phyloP scores from a whole-genome alignment of 2,113 vertebrate genomes.

The Perca schrenkii region DNA sequence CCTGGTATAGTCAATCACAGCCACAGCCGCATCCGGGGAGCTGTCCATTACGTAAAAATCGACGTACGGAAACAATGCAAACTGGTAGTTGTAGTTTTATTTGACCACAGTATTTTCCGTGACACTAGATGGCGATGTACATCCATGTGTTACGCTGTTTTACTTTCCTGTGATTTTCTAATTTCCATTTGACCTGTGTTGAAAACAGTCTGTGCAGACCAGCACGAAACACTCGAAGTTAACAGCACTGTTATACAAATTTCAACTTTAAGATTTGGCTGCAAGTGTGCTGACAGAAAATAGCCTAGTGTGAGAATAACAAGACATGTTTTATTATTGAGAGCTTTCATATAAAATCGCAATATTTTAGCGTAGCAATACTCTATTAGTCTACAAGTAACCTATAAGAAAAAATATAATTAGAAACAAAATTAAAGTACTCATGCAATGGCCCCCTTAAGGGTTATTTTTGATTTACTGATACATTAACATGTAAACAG shows the following conservation, averaged over 20 bases:
- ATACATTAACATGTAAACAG: neutral
- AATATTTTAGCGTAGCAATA: too few relatives aligned
- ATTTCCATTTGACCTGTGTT: neutral
- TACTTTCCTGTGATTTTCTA: neutral
- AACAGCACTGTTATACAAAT: neutral
- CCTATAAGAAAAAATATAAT: neutral
- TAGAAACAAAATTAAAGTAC: neutral
- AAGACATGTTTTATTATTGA: neutral
- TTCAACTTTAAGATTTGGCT: neutral
- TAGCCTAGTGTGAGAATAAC: neutral
- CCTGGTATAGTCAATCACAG: constrained; percentile 80
- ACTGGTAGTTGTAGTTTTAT: constrained; percentile 74
- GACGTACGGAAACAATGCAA: constrained; percentile 25
- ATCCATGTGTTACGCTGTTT: constrained; percentile 8
- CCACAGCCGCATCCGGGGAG: constrained; percentile 85
- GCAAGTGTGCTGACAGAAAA: neutral
- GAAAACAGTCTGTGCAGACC: neutral
- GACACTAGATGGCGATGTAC: constrained; percentile 57
- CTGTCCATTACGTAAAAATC: constrained; percentile 70
- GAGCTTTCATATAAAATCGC: too few relatives aligned
- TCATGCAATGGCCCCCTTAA: neutral
- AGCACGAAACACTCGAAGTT: neutral
- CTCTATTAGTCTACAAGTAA: too few relatives aligned
- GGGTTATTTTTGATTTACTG: neutral
- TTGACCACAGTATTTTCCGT: neutral